Conservation (phyloP, 2,797 vertebrate species). For the Falco naumanni region DNA sequence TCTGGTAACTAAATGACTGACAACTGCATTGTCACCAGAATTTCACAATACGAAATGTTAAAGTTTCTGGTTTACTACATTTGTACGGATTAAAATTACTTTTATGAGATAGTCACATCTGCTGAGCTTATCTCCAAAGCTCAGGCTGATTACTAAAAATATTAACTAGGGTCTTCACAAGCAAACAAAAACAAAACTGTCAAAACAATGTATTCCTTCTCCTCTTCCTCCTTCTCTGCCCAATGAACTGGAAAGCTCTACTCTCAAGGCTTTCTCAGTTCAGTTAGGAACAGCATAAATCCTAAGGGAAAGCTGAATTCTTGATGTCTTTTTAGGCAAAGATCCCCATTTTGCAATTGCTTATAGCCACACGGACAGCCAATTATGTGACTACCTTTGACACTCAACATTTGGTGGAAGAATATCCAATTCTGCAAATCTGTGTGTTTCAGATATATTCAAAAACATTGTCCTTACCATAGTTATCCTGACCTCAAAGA, state of each 20-base stretch:
- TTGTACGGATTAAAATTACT: background rate
- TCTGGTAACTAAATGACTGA: background rate
- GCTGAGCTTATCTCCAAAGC: background rate
- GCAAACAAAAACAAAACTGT: background rate
- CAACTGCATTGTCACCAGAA: background rate
- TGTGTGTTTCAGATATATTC: background rate
- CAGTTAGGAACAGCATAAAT: background rate
- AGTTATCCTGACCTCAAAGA: background rate
- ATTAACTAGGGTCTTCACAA: background rate
- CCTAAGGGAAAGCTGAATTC: background rate
- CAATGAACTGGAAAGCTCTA: background rate
- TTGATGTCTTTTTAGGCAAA: background rate
- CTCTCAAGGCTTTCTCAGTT: background rate
- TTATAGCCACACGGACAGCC: background rate
- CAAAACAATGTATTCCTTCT: background rate
- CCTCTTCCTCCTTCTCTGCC: background rate
- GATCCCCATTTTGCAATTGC: background rate
- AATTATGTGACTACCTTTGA: background rate
- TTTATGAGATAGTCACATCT: background rate
- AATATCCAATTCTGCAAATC: background rate
- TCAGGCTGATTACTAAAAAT: background rate
- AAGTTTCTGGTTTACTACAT: background rate
- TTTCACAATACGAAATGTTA: background rate
- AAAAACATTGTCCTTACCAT: background rate
- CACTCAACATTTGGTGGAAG: background rate